phyloP scores from a whole-genome alignment of 92 coral and sea anemone species.

The Anthopleura xanthogrammica region DNA sequence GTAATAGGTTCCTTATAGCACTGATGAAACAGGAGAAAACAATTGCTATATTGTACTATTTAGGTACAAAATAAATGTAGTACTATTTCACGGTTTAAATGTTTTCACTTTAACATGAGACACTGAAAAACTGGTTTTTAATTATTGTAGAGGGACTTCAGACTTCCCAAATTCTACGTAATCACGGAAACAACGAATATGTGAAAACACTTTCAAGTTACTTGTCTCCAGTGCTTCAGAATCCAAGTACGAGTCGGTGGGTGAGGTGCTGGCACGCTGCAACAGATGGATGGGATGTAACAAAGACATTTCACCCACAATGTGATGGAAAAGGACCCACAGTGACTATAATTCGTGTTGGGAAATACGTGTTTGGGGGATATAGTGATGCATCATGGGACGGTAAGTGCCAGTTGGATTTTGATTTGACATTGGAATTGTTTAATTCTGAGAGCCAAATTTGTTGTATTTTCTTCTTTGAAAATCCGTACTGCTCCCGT shows the following conservation, averaged over 20 bases:
- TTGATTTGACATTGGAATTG: no score
- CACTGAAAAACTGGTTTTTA: neutral
- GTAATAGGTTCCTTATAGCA: no score
- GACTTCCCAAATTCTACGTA: constrained; percentile 15
- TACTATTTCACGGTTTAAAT: no score
- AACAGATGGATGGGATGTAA: constrained; percentile 40
- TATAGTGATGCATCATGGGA: constrained; percentile 34
- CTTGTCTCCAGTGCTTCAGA: constrained; percentile 28
- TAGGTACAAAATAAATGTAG: no score
- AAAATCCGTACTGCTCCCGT: no score
- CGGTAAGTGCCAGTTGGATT: constrained; percentile 1
- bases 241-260: constrained; percentile 31
- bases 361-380: constrained; percentile 41
- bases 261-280: constrained; percentile 38
- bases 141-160: constrained; percentile 9
- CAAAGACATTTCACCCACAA: constrained; percentile 31
- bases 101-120: no score
- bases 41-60: no score
- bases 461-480: no score
- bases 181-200: constrained; percentile 1
- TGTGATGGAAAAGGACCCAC: constrained; percentile 44
- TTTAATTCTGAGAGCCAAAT: no score
- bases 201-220: neutral
- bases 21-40: no score
- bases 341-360: constrained; percentile 38